These are phyloP conservation scores for Petrocephalus zakoni DNA, from an alignment of 2,113 vertebrate species.

Conservation along the genomic window DNA sequence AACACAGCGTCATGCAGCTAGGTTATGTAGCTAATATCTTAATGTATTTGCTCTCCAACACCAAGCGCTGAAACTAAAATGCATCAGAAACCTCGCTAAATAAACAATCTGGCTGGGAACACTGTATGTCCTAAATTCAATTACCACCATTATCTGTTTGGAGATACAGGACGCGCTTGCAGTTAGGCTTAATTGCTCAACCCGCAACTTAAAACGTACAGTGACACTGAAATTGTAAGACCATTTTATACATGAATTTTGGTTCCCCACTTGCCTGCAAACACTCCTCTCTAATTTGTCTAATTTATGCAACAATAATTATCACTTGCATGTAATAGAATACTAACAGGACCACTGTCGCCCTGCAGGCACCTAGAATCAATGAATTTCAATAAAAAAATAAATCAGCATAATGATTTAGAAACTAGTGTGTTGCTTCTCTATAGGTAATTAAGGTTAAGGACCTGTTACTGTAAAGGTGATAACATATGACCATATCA, in stretches of 20 bases:
- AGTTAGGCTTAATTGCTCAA: slow-evolving; percentile 59
- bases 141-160: slow-evolving; percentile 6
- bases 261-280: not conserved
- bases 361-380: slow-evolving; percentile 50
- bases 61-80: not conserved
- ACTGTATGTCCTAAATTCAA: slow-evolving; percentile 5
- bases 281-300: slow-evolving; percentile 50
- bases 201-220: slow-evolving; percentile 25
- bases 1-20: not conserved
- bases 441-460: not conserved
- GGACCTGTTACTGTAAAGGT: not conserved
- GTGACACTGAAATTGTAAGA: slow-evolving; percentile 49
- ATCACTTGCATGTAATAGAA: slow-evolving; percentile 54
- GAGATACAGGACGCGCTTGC: slow-evolving; percentile 36
- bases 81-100: not conserved
- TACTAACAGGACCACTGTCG: slow-evolving; percentile 39
- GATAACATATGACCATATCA: not conserved
- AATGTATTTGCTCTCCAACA: not conserved
- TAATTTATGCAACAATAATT: slow-evolving; percentile 66
- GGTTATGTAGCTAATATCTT: not conserved
- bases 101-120: slow-evolving; percentile 12
- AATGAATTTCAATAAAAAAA: slow-evolving; percentile 41
- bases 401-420: not conserved
- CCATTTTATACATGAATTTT: slow-evolving; percentile 28
- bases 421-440: not conserved